Base-by-base conservation (phyloP, 2,113 vertebrate genomes). In the Microcebus ravelobensis region DNA sequence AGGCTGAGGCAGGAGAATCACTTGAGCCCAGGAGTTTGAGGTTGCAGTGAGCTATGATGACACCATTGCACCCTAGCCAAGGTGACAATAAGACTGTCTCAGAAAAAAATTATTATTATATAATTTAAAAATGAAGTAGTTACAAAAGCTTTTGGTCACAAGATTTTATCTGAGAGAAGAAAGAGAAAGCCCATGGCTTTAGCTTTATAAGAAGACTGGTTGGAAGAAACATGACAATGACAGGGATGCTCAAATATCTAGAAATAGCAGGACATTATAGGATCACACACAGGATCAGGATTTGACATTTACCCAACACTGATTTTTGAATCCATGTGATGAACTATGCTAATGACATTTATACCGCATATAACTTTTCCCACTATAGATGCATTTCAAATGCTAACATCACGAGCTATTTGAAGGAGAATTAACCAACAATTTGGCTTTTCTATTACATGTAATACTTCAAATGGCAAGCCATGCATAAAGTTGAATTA, bases 401-500 rank as follows among this genome's bases (percentile, higher is more conserved):
- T 45, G 8, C 29, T 91, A 84, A 82, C 67, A 63, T 73, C 86
- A 50, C 0, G 3, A 84, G 57, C 57, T 82, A 23, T 83, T 93
- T 65, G 85, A 94, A 97, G 67, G 79, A 45, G 52, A 95, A 93
- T 87, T 97, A 82, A 31, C 34, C n/a, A 94, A 83, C 4, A 3
- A 34, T 59, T 76, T 55, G 6, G 25, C 42, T 94, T 96, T 91
- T 61, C 86, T 94, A 23, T 94, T 96, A 29, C 36, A 90, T 86
- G 27, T 90, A 92, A 92, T 23, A 67, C 5, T 70, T 36, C 25
- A 87, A 76, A 76, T 45, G 80, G 74, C 85, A 95, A 95, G 34
- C 80, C 73, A 76, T 93, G 73, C 73, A 96, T 83, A 96, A 92
- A 89, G 79, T 50, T 86, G 61, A 97, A 91, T 96, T 95, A 96